Evolutionary conservation across 2,888 invertebrate species (phyloP).

Genomic region (Cartodere bifasciata): DNA sequence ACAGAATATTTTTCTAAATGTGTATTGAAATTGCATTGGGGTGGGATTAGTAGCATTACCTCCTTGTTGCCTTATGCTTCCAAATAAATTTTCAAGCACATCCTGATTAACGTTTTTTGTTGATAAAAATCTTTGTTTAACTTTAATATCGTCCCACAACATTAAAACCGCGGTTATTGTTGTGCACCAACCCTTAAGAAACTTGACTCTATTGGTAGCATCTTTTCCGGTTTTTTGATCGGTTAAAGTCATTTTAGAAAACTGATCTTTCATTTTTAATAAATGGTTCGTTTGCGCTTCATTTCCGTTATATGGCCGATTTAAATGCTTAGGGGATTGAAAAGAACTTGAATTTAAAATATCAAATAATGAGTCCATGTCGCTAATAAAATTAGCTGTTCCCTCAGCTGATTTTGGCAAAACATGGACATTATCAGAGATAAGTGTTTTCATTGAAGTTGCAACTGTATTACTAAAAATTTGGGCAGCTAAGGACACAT

Average conservation of each 20-base stretch:
- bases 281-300: slow-evolving; percentile 10
- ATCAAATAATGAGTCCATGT: slow-evolving; percentile 13
- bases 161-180: slow-evolving; percentile 4
- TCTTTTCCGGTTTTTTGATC: too few relatives aligned
- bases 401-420: slow-evolving; percentile 10
- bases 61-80: slow-evolving; percentile 13
- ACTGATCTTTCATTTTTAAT: slow-evolving; percentile 7
- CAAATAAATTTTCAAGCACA: slow-evolving; percentile 17
- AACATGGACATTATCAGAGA: slow-evolving; percentile 9
- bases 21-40: slow-evolving; percentile 11
- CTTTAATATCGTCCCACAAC: slow-evolving; percentile 11
- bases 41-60: slow-evolving; percentile 14
- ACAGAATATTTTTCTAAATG: slow-evolving; percentile 13
- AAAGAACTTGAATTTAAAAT: slow-evolving; percentile 10
- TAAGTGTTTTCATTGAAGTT: slow-evolving; percentile 11
- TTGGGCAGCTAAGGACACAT: slow-evolving; percentile 15
- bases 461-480: slow-evolving; percentile 16
- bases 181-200: slow-evolving; percentile 10
- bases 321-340: slow-evolving; percentile 6
- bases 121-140: slow-evolving; percentile 10
- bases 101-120: slow-evolving; percentile 16
- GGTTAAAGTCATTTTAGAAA: too few relatives aligned
- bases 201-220: slow-evolving; percentile 11
- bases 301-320: slow-evolving; percentile 11
- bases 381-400: slow-evolving; percentile 11